Conservation (phyloP, 2,888 invertebrate species). For the Drosophila kanekoi region DNA sequence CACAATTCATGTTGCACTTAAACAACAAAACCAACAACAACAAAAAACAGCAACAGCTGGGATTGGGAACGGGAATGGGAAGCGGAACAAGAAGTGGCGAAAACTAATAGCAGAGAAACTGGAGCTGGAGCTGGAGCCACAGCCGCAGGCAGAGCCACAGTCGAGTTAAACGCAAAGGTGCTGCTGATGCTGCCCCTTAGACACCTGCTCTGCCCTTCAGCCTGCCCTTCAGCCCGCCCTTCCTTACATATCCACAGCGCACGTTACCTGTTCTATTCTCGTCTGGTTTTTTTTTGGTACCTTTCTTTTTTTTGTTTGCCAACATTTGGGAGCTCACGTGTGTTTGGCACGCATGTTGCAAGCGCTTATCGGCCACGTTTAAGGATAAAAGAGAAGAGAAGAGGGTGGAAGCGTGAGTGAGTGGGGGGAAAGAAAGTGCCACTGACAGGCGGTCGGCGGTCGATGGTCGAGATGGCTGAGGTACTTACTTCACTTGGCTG, state of each 20-base stretch:
- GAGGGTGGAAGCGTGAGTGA: background rate
- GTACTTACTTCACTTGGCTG: constrained; percentile 59
- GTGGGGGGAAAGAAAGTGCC: background rate
- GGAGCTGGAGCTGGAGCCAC: constrained; percentile 24
- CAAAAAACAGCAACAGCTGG: background rate
- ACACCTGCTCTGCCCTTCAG: background rate
- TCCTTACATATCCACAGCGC: background rate
- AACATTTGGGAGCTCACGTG: constrained; percentile 56
- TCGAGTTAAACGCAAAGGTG: constrained; percentile 78
- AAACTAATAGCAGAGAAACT: constrained; percentile 73
- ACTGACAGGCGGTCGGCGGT: constrained; percentile 11
- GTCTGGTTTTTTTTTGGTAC: constrained; percentile 5
- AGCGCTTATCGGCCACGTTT: constrained; percentile 70
- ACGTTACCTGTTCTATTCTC: background rate
- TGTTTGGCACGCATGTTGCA: constrained; percentile 76
- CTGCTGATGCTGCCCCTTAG: constrained; percentile 56
- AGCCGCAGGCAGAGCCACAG: constrained; percentile 37
- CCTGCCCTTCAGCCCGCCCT: background rate
- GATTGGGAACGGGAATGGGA: background rate
- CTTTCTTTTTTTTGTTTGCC: constrained; percentile 29
- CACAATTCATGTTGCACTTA: constrained; percentile 80
- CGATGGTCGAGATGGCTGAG: background rate
- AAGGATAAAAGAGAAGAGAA: background rate
- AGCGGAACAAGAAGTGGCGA: constrained; percentile 36
- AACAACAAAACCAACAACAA: constrained; percentile 42